These are phyloP conservation scores for Drosophila kanapiae DNA, from an alignment of 1,140 invertebrate species.

Conservation along the genomic window DNA sequence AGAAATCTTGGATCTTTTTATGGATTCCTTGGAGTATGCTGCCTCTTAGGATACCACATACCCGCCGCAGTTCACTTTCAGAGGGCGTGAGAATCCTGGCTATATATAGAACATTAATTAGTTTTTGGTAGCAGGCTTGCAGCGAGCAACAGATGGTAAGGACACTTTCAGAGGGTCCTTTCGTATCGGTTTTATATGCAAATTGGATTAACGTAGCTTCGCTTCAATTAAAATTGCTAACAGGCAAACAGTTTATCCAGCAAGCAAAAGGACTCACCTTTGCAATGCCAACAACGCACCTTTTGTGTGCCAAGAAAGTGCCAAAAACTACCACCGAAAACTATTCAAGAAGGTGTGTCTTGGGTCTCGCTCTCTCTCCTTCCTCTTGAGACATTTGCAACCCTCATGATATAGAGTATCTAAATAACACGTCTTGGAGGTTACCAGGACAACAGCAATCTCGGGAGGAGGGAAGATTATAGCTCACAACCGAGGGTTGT, in stretches of 20 bases:
- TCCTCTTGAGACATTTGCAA: slow-evolving; percentile 15
- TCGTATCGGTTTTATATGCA: slow-evolving; percentile 39
- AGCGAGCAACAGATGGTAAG: background rate
- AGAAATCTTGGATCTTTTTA: slow-evolving; percentile 28
- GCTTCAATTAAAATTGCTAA: slow-evolving; percentile 50
- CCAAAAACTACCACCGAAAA: slow-evolving; percentile 52
- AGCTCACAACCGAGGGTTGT: slow-evolving; percentile 26
- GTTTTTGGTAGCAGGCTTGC: slow-evolving; percentile 18
- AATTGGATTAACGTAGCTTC: slow-evolving; percentile 46
- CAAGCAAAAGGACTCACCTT: slow-evolving; percentile 18
- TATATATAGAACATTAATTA: slow-evolving; percentile 20
- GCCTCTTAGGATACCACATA: background rate
- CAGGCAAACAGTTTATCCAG: slow-evolving; percentile 55
- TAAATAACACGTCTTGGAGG: slow-evolving; percentile 32
- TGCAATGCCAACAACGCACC: background rate
- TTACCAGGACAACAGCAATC: slow-evolving; percentile 52
- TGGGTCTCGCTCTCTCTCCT: slow-evolving; percentile 2
- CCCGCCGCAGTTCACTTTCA: background rate
- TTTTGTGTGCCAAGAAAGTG: slow-evolving; percentile 13
- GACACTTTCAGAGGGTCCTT: background rate
- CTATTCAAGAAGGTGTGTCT: slow-evolving; percentile 18
- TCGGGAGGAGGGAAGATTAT: slow-evolving; percentile 32
- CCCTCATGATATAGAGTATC: slow-evolving; percentile 13
- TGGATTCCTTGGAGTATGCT: slow-evolving; percentile 27
- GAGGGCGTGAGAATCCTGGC: slow-evolving; percentile 36